These are phyloP conservation scores for Dendrocopos noguchii DNA, from an alignment of 2,113 vertebrate genomes.

Conservation along the genomic window DNA sequence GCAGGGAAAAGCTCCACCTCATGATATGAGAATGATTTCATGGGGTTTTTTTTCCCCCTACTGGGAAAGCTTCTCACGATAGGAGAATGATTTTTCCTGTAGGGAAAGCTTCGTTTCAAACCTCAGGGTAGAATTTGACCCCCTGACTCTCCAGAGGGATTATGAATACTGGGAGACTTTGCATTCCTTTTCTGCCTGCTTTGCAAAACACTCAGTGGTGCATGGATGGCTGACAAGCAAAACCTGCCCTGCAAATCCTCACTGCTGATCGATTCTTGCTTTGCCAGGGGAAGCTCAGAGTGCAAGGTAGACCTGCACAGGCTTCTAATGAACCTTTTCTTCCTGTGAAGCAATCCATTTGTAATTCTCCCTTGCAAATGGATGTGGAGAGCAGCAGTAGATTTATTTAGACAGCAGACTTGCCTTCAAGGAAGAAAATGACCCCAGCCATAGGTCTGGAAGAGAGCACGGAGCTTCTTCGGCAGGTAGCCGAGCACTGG, in stretches of 20 bases:
- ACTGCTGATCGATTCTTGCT: not conserved
- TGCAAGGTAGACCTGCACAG: not conserved
- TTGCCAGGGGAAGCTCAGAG: not conserved
- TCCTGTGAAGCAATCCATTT: not conserved
- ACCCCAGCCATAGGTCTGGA: not conserved
- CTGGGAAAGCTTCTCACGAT: no score
- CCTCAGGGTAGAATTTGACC: not conserved
- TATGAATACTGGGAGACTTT: not conserved
- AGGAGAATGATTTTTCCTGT: not conserved
- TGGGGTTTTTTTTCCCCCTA: no score
- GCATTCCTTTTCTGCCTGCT: not conserved
- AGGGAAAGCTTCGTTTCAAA: not conserved
- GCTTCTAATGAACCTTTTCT: slow-evolving; percentile 27
- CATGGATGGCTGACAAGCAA: not conserved
- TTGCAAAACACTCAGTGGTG: not conserved
- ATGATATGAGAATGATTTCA: no score
- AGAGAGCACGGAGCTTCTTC: slow-evolving; percentile 4
- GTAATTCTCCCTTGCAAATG: slow-evolving; percentile 40
- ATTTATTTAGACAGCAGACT: not conserved
- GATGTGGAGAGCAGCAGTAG: not conserved
- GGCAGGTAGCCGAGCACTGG: not conserved
- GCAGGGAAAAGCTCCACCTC: no score
- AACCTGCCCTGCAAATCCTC: not conserved
- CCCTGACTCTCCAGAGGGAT: not conserved
- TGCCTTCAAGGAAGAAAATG: slow-evolving; percentile 32